Conservation (phyloP, 2,888 invertebrate genomes). For the Zhengitettix transpicula region DNA sequence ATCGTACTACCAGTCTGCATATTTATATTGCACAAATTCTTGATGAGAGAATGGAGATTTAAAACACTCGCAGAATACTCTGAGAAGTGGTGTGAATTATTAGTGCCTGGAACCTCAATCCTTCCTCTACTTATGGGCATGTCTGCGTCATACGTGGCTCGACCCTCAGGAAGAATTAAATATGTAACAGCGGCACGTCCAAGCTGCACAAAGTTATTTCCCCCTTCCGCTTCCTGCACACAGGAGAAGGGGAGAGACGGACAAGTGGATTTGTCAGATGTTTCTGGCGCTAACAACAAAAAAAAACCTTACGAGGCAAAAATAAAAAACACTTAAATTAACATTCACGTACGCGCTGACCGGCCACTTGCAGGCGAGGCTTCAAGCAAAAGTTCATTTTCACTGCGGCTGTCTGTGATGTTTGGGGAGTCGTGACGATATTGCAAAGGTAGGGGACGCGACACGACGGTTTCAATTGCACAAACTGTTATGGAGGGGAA, state of each 20-base stretch:
- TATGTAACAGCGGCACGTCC: neutral
- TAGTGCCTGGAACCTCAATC: neutral
- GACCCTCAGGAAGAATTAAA: neutral
- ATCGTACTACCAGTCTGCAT: too few species aligned
- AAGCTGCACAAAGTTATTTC: neutral
- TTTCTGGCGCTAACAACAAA: neutral
- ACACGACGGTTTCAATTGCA: too few species aligned
- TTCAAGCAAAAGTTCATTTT: too few species aligned
- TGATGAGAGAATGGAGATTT: too few species aligned
- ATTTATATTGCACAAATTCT: too few species aligned
- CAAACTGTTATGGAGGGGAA: too few species aligned
- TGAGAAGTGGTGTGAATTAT: too few species aligned
- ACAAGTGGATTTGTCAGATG: neutral
- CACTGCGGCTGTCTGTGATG: too few species aligned
- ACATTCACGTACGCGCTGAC: neutral
- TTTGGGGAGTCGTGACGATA: too few species aligned
- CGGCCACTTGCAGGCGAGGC: neutral
- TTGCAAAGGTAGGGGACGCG: too few species aligned
- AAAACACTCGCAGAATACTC: too few species aligned
- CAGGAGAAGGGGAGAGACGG: neutral
- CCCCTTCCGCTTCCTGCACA: neutral
- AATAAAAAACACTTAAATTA: neutral
- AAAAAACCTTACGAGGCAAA: neutral
- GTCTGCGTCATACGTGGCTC: neutral
- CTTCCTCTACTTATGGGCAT: neutral